Base-by-base conservation (phyloP, 2,797 vertebrate genomes). In the Coregonus sp. region DNA sequence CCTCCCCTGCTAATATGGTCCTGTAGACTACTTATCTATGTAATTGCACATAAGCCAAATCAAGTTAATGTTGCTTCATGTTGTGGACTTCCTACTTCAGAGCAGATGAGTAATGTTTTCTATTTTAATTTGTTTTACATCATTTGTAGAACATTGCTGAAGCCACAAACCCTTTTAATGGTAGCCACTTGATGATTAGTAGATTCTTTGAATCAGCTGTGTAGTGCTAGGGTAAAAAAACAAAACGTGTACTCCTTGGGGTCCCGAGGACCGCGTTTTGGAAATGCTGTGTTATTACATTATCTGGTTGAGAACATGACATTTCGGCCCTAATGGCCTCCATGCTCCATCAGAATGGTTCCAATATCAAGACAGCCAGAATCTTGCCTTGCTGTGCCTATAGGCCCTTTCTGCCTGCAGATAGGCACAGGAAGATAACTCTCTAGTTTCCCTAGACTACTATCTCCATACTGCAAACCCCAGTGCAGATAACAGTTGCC, bases 11-110 rank as follows among this genome's bases (percentile, higher is more conserved):
- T 70, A 81, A 82, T 85, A 80, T 82, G 79, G 80, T 87, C 75
- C 77, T 80, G 80, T 1, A 47, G 18, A 70, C n/a, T 40, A 20
- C 7, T 40, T 2, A 63, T 63, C 59, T 63, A 70, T 89, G 54
- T 83, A 72, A 51, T 86, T 86, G 81, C 90, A 90, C 87, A 85
- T 29, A 74, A 9, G 83, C 88, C 88, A 59, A 59, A 59, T 9
- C 18, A 20, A 20, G 9, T 61, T 9, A 25, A 61, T 61, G 59
- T 61, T 20, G 5, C 5, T 2, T 29, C 59, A 25, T 25, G 59
- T 4, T 63, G 11, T 63, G 59, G 11, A 11, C 11, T 63, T 20
- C 25, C 56, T 59, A 59, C n/a, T 16, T 59, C 59, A 63, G 20
- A 25, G 20, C 20, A 25, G 20, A 25, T 25, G 56, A 20, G n/a